Percentiles rank a stretch among this genome's conserved stretches.
Conservation (phyloP, 1,140 invertebrate species). For the Zaprionus capensis region DNA sequence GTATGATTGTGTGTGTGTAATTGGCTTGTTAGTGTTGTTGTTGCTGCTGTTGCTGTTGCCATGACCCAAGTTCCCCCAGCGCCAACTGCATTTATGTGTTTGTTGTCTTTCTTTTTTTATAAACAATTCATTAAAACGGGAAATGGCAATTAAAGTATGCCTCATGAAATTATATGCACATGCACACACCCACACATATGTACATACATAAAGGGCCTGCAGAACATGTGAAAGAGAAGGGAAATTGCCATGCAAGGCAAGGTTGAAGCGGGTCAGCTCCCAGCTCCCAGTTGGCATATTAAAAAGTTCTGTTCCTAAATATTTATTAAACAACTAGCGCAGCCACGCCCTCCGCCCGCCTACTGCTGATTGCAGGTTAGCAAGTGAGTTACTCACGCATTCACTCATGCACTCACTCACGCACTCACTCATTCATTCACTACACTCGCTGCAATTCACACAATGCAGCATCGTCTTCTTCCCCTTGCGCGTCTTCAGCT, state of each 20-base stretch:
- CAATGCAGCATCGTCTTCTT: conserved; percentile 48
- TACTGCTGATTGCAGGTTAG: conserved; percentile 30
- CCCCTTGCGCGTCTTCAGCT: conserved; percentile 8
- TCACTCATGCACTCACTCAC: conserved; percentile 25
- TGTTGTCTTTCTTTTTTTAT: conserved; percentile 39
- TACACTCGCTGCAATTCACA: conserved; percentile 25
- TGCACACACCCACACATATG: neutral
- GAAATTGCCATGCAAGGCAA: conserved; percentile 33
- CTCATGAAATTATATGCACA: conserved; percentile 39
- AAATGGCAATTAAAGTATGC: conserved; percentile 68
- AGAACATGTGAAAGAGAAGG: conserved; percentile 36
- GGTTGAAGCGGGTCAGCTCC: conserved; percentile 31
- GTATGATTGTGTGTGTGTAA: conserved; percentile 22
- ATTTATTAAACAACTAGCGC: conserved; percentile 31
- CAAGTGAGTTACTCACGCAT: conserved; percentile 48
- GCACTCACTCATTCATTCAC: conserved; percentile 18
- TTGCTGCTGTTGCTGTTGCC: conserved; percentile 55
- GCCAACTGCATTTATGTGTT: conserved; percentile 35
- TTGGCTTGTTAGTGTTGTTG: conserved; percentile 32
- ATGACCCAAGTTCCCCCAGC: conserved; percentile 54
- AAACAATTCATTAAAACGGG: conserved; percentile 78
- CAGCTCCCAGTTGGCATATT: conserved; percentile 10
- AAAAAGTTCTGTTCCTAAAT: conserved; percentile 24
- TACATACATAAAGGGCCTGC: conserved; percentile 7
- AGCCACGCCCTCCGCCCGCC: neutral